phyloP scores from a whole-genome alignment of 2,888 invertebrate species.

The Epirrhoe alternata region DNA sequence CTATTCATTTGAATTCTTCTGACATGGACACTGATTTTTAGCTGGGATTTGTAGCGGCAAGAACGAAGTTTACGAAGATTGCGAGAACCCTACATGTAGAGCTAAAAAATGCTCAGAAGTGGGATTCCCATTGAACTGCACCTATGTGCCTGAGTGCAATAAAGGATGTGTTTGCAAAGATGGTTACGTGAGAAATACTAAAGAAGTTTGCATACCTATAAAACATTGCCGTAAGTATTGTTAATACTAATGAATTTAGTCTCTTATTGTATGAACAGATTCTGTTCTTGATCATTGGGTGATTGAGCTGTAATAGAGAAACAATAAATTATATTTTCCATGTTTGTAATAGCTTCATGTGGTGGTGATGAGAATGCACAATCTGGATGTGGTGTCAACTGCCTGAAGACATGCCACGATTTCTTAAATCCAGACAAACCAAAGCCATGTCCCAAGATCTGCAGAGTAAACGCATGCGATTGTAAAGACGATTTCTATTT shows the following conservation, averaged over 20 bases:
- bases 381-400: neutral
- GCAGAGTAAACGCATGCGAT: conserved; percentile 37
- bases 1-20: no score
- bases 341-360: conserved; percentile 42
- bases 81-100: conserved; percentile 39
- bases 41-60: conserved; percentile 38
- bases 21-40: conserved; percentile 12
- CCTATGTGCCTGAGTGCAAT: conserved; percentile 37
- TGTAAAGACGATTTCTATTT: conserved; percentile 40
- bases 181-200: conserved; percentile 42
- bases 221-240: conserved; percentile 50
- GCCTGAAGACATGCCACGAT: neutral
- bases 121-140: conserved; percentile 42
- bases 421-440: neutral
- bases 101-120: conserved; percentile 46
- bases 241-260: neutral
- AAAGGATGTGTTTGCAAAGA: conserved; percentile 45
- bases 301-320: no score
- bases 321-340: no score
- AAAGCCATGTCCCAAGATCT: conserved; percentile 18
- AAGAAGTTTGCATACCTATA: conserved; percentile 48
- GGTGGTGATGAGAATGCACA: neutral
- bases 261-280: no score
- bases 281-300: no score
- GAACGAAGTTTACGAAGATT: conserved; percentile 47